A percentile compares a stretch with the other conserved stretches of the same genome.
These are phyloP conservation scores for Notoglanidium macrostoma DNA, from an alignment of 2,797 vertebrate species.

Conservation along the genomic window DNA sequence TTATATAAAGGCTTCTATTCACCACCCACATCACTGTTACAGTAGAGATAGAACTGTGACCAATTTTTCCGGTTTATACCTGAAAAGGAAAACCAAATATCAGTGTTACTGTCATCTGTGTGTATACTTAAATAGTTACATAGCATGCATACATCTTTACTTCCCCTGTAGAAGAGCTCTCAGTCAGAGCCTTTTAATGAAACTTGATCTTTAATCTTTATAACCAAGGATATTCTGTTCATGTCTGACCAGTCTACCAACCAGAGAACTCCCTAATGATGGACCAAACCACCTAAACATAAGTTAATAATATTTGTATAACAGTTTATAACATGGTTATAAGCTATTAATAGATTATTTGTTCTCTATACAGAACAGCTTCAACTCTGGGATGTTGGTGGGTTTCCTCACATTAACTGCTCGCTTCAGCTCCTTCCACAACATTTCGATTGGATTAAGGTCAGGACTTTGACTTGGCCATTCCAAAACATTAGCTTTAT, in stretches of 20 bases:
- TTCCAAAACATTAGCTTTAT: no score
- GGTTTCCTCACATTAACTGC: no score
- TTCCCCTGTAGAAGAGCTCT: not conserved
- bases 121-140: not conserved
- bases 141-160: not conserved
- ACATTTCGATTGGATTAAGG: no score
- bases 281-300: no score
- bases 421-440: no score
- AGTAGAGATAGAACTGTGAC: slow-evolving; percentile 7
- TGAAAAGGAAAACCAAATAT: not conserved
- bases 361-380: no score
- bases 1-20: slow-evolving; percentile 48
- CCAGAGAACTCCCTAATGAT: not conserved
- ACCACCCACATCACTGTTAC: slow-evolving; percentile 30
- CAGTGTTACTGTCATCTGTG: slow-evolving; percentile 1
- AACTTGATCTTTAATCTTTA: not conserved
- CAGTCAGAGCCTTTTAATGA: not conserved
- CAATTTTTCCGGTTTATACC: not conserved
- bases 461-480: no score
- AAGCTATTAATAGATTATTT: not conserved
- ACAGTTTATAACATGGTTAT: not conserved
- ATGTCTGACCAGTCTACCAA: not conserved
- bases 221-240: not conserved
- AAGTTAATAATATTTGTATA: not conserved
- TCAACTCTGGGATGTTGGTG: no score